Conservation (phyloP, 2,888 invertebrate species). For the Stenodera caucasica region DNA sequence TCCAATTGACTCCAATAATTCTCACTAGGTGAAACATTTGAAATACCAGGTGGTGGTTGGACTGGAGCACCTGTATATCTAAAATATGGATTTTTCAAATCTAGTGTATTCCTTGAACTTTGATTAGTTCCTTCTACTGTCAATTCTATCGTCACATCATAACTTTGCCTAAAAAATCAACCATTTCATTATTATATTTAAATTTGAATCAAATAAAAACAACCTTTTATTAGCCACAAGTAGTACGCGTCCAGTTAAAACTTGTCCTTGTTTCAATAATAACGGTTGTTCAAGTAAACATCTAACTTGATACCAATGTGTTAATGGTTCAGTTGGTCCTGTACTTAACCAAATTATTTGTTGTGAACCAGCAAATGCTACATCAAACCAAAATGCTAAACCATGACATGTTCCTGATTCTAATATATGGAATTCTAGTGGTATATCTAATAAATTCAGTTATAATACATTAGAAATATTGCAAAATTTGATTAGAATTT, state of each 20-base stretch:
- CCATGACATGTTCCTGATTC: slow-evolving; percentile 96
- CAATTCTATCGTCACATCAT: slow-evolving; percentile 96
- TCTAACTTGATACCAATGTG: slow-evolving; percentile 99
- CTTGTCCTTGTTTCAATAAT: slow-evolving; percentile 92
- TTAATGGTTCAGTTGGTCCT: slow-evolving; percentile 95
- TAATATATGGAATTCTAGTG: slow-evolving; percentile 87
- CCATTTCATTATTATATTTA: neutral
- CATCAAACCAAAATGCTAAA: slow-evolving; percentile 99
- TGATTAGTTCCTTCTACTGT: slow-evolving; percentile 85
- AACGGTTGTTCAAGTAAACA: slow-evolving; percentile 93
- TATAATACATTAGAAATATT: slow-evolving; percentile 1
- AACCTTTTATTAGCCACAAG: slow-evolving; percentile 86
- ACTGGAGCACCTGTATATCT: slow-evolving; percentile 93
- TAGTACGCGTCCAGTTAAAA: slow-evolving; percentile 82
- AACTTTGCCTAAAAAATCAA: slow-evolving; percentile 78
- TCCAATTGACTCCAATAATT: slow-evolving; percentile 87
- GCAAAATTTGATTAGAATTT: neutral
- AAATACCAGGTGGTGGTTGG: slow-evolving; percentile 80
- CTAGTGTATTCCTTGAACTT: slow-evolving; percentile 87
- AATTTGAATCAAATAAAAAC: slow-evolving; percentile 50
- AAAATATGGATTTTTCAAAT: slow-evolving; percentile 98
- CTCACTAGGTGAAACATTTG: slow-evolving; percentile 90
- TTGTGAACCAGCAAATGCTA: slow-evolving; percentile 88
- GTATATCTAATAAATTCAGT: slow-evolving; percentile 67
- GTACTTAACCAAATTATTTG: slow-evolving; percentile 97